Evolutionary conservation across 2,797 vertebrate genomes (phyloP).

Genomic region (Myoxocephalus aenaeus): DNA sequence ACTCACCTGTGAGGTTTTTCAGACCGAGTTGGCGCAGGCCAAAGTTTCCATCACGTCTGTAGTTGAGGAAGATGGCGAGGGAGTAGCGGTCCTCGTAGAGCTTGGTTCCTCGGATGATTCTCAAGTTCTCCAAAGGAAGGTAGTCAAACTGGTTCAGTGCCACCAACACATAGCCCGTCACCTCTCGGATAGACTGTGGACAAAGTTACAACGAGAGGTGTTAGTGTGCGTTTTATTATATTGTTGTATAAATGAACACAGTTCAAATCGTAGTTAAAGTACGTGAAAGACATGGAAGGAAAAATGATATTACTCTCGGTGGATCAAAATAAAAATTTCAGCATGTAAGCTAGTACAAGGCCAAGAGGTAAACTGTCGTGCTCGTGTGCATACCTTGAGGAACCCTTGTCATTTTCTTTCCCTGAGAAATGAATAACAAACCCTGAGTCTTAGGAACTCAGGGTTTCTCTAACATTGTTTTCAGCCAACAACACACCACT

Average conservation of each 20-base stretch:
- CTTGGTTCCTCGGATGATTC: constrained; percentile 95
- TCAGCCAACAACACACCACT: constrained; percentile 1
- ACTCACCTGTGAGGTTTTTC: constrained; percentile 92
- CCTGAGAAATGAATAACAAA: not conserved
- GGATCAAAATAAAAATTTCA: constrained; percentile 1
- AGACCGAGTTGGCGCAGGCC: constrained; percentile 94
- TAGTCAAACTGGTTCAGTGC: constrained; percentile 98
- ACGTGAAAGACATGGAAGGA: not conserved
- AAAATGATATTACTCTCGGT: not conserved
- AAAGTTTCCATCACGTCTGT: constrained; percentile 94
- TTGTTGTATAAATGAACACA: constrained; percentile 7
- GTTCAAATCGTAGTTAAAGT: not conserved
- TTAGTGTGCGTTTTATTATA: constrained; percentile 16
- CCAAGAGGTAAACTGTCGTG: not conserved
- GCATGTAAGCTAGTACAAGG: not conserved
- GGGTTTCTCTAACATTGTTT: constrained; percentile 1
- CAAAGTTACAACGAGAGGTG: constrained; percentile 15
- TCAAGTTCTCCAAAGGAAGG: constrained; percentile 95
- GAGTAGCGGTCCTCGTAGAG: constrained; percentile 97
- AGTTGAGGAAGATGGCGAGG: constrained; percentile 96
- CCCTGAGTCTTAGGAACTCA: not conserved
- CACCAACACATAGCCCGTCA: constrained; percentile 97
- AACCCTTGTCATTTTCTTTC: not conserved
- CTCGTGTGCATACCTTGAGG: not conserved
- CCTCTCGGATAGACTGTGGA: constrained; percentile 95